Conservation (phyloP, 2,888 invertebrate species). For the Lasiommata megera region DNA sequence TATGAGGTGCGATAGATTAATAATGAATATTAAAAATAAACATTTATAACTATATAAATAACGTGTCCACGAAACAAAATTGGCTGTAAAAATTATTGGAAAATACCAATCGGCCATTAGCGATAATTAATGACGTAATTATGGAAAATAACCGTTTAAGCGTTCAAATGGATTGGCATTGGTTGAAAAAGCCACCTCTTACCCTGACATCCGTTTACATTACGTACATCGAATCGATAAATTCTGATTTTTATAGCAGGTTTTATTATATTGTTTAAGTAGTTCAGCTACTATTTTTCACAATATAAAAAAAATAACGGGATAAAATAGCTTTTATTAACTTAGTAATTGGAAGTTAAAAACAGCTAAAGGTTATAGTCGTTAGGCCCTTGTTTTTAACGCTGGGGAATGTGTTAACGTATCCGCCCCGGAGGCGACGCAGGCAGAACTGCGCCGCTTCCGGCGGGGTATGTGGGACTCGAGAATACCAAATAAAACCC, state of each 20-base stretch:
- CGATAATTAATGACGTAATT: constrained; percentile 26
- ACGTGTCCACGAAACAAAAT: constrained; percentile 15
- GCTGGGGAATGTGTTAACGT: no score
- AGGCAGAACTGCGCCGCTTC: no score
- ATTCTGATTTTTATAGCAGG: background rate
- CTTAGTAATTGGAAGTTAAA: no score
- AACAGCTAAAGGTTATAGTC: no score
- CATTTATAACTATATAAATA: constrained; percentile 9
- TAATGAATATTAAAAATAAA: background rate
- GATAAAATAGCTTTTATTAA: no score
- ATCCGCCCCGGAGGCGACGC: no score
- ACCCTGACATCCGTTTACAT: background rate
- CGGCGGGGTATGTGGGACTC: no score
- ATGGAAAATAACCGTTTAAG: constrained; percentile 26
- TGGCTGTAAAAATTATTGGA: constrained; percentile 16
- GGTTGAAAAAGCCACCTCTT: constrained; percentile 18
- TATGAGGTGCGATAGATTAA: background rate
- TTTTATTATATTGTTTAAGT: background rate
- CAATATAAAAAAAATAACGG: no score
- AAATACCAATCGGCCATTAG: constrained; percentile 17
- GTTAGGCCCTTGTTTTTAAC: no score
- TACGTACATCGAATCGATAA: background rate
- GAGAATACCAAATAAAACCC: no score
- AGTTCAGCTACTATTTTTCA: background rate
- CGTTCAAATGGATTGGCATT: constrained; percentile 12